Conservation (phyloP, 2,113 vertebrate genomes). For the Halichoeres trimaculatus region DNA sequence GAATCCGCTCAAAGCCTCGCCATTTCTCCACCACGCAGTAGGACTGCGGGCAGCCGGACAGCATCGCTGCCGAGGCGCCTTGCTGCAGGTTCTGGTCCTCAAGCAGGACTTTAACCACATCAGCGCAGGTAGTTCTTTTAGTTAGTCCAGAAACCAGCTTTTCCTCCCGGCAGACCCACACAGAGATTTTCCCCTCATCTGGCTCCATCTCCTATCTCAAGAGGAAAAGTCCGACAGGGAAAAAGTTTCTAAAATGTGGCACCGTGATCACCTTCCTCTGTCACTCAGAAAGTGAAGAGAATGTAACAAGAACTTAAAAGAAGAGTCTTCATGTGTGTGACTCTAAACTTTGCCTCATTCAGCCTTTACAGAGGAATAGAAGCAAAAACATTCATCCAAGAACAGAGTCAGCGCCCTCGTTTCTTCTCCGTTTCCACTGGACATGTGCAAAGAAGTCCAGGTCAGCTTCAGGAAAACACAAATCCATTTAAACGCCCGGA, state of each 20-base stretch:
- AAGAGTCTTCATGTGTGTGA: not conserved
- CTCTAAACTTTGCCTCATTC: not conserved
- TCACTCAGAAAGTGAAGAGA: not conserved
- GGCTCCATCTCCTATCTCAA: constrained; percentile 82
- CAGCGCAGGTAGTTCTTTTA: constrained; percentile 92
- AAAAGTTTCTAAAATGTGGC: constrained; percentile 2
- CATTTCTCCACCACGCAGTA: constrained; percentile 98
- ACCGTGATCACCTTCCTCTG: not conserved
- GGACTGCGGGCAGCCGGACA: constrained; percentile 88
- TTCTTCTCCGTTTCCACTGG: not conserved
- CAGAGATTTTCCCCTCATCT: constrained; percentile 90
- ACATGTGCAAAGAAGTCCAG: not conserved
- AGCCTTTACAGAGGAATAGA: not conserved
- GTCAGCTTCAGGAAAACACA: not conserved
- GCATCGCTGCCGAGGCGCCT: constrained; percentile 80
- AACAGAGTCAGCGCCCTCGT: not conserved
- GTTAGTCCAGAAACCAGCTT: constrained; percentile 94
- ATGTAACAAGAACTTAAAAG: not conserved
- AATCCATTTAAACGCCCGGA: not conserved
- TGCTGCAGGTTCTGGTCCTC: constrained; percentile 88
- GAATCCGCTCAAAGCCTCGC: constrained; percentile 93
- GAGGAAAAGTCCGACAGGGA: not conserved
- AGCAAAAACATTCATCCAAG: not conserved
- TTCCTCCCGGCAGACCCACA: constrained; percentile 97
- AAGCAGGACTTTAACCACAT: constrained; percentile 91